phyloP scores from a whole-genome alignment of 2,888 invertebrate species.

The Amorpha juglandis region DNA sequence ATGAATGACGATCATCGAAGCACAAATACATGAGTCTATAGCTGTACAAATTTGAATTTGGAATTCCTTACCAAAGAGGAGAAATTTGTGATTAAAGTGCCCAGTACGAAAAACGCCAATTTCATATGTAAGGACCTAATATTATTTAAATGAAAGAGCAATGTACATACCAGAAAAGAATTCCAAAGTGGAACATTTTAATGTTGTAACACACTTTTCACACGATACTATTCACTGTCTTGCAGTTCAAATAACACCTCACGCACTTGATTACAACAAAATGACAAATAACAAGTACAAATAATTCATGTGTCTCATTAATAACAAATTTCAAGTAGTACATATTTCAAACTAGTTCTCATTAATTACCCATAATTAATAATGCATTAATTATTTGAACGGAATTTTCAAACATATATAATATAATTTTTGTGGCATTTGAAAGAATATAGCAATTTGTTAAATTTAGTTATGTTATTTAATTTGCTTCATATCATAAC shows the following conservation, averaged over 20 bases:
- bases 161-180: constrained; percentile 11
- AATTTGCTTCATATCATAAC: no score
- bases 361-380: not conserved
- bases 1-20: no score
- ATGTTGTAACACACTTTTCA: not conserved
- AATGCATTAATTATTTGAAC: not conserved
- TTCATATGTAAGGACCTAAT: no score
- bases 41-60: no score
- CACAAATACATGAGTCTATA: no score
- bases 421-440: not conserved
- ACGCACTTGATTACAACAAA: not conserved
- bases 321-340: constrained; percentile 5
- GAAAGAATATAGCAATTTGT: not conserved
- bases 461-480: no score
- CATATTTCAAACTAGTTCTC: not conserved
- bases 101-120: no score
- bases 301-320: not conserved
- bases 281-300: not conserved
- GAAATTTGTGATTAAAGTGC: no score
- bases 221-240: not conserved
- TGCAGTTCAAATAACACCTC: not conserved
- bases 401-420: not conserved
- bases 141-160: no score
- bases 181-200: not conserved
- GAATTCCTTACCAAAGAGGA: no score